Conservation (phyloP, 2,888 invertebrate species). For the Metalampra italica region DNA sequence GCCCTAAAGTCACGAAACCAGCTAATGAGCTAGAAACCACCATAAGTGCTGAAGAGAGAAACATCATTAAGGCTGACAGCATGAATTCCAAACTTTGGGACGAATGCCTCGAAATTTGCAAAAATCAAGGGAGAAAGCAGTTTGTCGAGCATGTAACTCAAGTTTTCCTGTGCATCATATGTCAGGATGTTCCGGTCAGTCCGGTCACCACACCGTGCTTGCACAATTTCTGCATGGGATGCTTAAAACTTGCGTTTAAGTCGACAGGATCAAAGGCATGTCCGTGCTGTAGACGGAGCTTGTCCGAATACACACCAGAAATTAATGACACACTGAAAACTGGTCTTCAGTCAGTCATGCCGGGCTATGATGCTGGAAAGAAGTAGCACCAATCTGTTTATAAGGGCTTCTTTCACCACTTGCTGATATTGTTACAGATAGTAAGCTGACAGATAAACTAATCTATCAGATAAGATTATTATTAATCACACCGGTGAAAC, state of each 20-base stretch:
- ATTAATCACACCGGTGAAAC: too few species aligned
- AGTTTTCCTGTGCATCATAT: conserved; percentile 87
- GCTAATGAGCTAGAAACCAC: conserved; percentile 3
- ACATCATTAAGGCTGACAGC: conserved; percentile 71
- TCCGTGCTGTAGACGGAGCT: conserved; percentile 83
- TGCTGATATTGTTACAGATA: too few species aligned
- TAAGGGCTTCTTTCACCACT: too few species aligned
- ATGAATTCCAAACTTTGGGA: conserved; percentile 83
- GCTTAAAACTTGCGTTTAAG: conserved; percentile 82
- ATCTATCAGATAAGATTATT: too few species aligned
- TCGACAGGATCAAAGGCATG: conserved; percentile 80
- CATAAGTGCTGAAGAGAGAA: conserved; percentile 42
- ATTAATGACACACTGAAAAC: conserved; percentile 77
- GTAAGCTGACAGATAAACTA: too few species aligned
- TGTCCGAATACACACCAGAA: conserved; percentile 75
- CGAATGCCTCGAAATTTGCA: conserved; percentile 73
- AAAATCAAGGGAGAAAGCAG: conserved; percentile 71
- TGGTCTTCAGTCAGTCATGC: conserved; percentile 79
- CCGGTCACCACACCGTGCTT: conserved; percentile 86
- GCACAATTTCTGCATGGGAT: conserved; percentile 87
- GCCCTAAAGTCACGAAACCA: conserved; percentile 24
- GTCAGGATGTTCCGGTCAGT: conserved; percentile 83
- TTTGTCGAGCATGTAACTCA: conserved; percentile 82
- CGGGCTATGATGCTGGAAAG: conserved; percentile 81
- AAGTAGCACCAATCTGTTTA: conserved; percentile 21